phyloP scores from a whole-genome alignment of 2,797 vertebrate genomes.

The Rousettus madagascariensis region DNA sequence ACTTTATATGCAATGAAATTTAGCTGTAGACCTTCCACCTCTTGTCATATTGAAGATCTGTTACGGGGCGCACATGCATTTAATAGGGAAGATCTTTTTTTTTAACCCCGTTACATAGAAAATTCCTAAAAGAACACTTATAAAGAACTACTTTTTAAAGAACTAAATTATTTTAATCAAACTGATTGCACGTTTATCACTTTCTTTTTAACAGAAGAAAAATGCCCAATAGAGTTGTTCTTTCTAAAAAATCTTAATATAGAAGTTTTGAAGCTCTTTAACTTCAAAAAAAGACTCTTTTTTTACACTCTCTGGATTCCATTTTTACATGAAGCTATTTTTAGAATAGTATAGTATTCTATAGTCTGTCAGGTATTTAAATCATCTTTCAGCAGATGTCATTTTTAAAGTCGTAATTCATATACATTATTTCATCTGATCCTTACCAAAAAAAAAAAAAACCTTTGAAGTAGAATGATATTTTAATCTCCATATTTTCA shows the following conservation, averaged over 20 bases:
- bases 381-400: slow-evolving; percentile 49
- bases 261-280: not conserved
- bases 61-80: not conserved
- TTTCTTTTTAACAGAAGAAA: slow-evolving; percentile 21
- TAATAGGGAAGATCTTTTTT: not conserved
- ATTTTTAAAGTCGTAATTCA: slow-evolving; percentile 52
- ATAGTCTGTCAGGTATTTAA: slow-evolving; percentile 58
- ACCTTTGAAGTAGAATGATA: slow-evolving; percentile 26
- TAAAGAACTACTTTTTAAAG: not conserved
- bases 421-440: slow-evolving; percentile 51
- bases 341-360: slow-evolving; percentile 20
- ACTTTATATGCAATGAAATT: not conserved
- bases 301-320: not conserved
- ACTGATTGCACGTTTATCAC: not conserved
- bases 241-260: slow-evolving; percentile 29
- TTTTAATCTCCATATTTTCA: slow-evolving; percentile 39
- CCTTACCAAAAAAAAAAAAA: not conserved
- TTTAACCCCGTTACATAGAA: not conserved
- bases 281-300: not conserved
- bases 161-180: not conserved
- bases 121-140: not conserved
- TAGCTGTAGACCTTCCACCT: not conserved
- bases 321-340: slow-evolving; percentile 50
- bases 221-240: not conserved
- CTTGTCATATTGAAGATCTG: not conserved